These are phyloP conservation scores for Drosophila equinoxialis DNA, from an alignment of 1,140 invertebrate genomes.

Conservation along the genomic window DNA sequence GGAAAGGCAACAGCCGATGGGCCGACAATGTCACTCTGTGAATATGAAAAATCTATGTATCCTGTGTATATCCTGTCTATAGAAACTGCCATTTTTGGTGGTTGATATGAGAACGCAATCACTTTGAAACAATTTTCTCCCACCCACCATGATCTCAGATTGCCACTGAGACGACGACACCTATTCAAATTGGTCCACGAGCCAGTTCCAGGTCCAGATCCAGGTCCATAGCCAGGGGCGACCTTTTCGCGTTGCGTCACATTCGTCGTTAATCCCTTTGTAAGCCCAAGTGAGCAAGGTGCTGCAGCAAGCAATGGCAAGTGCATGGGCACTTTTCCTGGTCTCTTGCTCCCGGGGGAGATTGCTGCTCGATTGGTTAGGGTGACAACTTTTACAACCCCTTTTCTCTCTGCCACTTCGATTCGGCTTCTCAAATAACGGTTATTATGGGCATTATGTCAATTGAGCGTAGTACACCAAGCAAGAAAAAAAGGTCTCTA, in stretches of 20 bases:
- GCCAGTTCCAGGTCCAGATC: too few relatives aligned
- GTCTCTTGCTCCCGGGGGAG: slow-evolving; percentile 27
- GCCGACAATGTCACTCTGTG: background rate
- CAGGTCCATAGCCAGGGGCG: background rate
- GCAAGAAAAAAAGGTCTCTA: slow-evolving; percentile 23
- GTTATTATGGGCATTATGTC: slow-evolving; percentile 59
- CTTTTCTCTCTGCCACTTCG: slow-evolving; percentile 15
- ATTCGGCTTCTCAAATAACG: slow-evolving; percentile 40
- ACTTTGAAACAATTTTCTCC: slow-evolving; percentile 63
- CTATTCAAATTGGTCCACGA: slow-evolving; percentile 63
- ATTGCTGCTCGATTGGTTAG: slow-evolving; percentile 8
- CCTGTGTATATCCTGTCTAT: background rate
- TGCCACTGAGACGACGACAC: slow-evolving; percentile 41
- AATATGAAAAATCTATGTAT: slow-evolving; percentile 9
- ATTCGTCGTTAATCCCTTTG: slow-evolving; percentile 60
- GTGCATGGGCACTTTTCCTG: slow-evolving; percentile 30
- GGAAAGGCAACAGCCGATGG: slow-evolving; percentile 73
- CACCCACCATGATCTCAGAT: slow-evolving; percentile 38
- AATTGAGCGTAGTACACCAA: slow-evolving; percentile 43
- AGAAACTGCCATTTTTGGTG: slow-evolving; percentile 48
- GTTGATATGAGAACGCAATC: slow-evolving; percentile 56
- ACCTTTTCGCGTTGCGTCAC: slow-evolving; percentile 7
- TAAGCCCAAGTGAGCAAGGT: slow-evolving; percentile 65
- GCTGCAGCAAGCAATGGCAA: slow-evolving; percentile 25
- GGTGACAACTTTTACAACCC: slow-evolving; percentile 43